Evolutionary conservation across 2,113 vertebrate species (phyloP).

Genomic region (Brachionichthys hirsutus): DNA sequence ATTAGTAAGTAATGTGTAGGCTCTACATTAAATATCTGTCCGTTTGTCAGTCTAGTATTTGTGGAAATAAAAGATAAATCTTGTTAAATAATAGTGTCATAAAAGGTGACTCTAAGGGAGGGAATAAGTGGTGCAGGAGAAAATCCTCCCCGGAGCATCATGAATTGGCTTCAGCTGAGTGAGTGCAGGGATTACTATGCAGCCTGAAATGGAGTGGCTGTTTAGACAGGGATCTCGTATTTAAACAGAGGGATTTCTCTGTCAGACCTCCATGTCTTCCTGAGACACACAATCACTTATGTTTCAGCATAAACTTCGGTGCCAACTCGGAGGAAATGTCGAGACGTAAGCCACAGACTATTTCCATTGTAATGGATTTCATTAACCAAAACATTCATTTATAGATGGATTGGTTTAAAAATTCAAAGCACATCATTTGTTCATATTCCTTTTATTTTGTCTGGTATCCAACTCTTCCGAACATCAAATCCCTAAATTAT

Average conservation of each 20-base stretch:
- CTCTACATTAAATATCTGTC: no score
- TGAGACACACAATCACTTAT: conserved; percentile 32
- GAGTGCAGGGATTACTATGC: conserved; percentile 66
- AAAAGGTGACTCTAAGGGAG: background rate
- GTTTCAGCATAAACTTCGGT: conserved; percentile 29
- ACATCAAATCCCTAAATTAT: no score
- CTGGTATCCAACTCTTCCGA: no score
- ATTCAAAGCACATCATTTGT: background rate
- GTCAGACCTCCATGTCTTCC: conserved; percentile 40
- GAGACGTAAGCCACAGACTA: conserved; percentile 2
- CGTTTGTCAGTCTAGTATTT: background rate
- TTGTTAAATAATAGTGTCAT: background rate
- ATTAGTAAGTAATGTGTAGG: no score
- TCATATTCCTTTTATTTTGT: background rate
- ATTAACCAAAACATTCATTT: background rate
- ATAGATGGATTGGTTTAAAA: no score
- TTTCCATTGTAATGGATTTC: conserved; percentile 2
- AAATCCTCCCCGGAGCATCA: conserved; percentile 33
- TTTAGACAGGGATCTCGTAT: conserved; percentile 71
- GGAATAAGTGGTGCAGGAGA: conserved; percentile 7
- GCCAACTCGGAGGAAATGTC: conserved; percentile 21
- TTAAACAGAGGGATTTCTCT: conserved; percentile 68
- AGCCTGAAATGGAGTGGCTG: conserved; percentile 67
- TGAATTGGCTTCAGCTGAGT: conserved; percentile 68
- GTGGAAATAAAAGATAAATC: conserved; percentile 3